Base-by-base conservation (phyloP, 2,888 invertebrate species). In the Philonicus albiceps region DNA sequence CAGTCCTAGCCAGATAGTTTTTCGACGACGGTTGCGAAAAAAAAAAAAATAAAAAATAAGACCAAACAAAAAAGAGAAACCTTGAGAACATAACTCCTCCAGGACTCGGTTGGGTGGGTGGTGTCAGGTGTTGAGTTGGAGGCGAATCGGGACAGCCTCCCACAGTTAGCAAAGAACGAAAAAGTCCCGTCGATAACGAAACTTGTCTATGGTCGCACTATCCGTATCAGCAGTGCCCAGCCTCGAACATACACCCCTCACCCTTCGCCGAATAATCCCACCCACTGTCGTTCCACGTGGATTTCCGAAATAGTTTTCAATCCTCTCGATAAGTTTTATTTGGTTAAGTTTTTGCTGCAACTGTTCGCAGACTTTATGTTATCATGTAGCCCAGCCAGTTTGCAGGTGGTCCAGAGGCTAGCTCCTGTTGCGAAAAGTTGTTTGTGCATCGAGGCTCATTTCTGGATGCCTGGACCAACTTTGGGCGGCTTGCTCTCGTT, bases 321-420 rank as follows among this genome's bases (percentile, higher is more conserved):
- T 84, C 84, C 84, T 30, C 73, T 84, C 81, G 84, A 84, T 43
- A 84, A 84, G 84, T 84, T 84, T 84, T 84, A 84, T 84, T 84
- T 84, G 73, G 84, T 73, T 73, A 73, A 34, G 84, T 84, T 84
- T 84, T 84, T 84, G 84, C 73, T 73, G 73, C 40, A 84, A 49
- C 72, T 84, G 73, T 84, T 84, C 73, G 40, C 73, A 72, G 84
- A 73, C 73, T 84, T 83, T 83, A 73, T 84, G 84, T 64, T 84
- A 84, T 84, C 84, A 40, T 73, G 73, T 30, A 84, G 84, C 40
- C 40, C 84, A 84, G 84, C 40, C 40, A 84, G 84, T 84, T 84
- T 84, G 84, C 73, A 84, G 73, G 84, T 84, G 72, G 64, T 83
- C 64, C 37, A 64, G 27, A 2, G 64, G 64, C 22, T 49, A 11